These are phyloP conservation scores for Plebejus melissa DNA, from an alignment of 2,888 invertebrate species.

Conservation along the genomic window DNA sequence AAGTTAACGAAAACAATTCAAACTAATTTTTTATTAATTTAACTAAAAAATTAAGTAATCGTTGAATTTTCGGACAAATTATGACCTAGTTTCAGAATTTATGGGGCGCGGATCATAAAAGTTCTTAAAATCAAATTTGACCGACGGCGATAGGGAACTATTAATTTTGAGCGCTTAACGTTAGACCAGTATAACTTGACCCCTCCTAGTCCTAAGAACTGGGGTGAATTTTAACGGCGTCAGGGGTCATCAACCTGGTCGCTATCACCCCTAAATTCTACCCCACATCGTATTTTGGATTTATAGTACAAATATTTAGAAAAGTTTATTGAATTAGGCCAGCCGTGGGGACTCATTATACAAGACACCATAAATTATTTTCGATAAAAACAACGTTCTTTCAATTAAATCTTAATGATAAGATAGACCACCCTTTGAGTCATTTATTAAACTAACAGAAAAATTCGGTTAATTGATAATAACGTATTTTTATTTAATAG, in stretches of 20 bases:
- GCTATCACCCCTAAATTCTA: slow-evolving; percentile 25
- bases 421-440: slow-evolving; percentile 22
- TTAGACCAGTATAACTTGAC: neutral
- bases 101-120: slow-evolving; percentile 17
- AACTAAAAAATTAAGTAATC: neutral
- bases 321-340: slow-evolving; percentile 23
- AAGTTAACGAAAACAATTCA: slow-evolving; percentile 2
- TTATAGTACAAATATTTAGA: slow-evolving; percentile 30
- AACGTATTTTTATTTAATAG: neutral
- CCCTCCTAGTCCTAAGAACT: neutral
- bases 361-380: slow-evolving; percentile 17
- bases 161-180: slow-evolving; percentile 22
- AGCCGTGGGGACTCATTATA: slow-evolving; percentile 9
- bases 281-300: slow-evolving; percentile 26
- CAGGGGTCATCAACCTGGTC: slow-evolving; percentile 23
- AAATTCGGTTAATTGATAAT: neutral
- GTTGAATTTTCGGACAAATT: slow-evolving; percentile 12
- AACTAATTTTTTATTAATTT: slow-evolving; percentile 12
- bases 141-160: slow-evolving; percentile 14
- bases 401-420: neutral
- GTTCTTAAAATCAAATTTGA: slow-evolving; percentile 24
- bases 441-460: neutral
- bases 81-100: slow-evolving; percentile 8
- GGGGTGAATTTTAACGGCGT: neutral
- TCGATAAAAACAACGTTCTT: slow-evolving; percentile 6